These are phyloP conservation scores for Glaucopsyche alexis DNA, from an alignment of 2,888 invertebrate species.

Conservation along the genomic window DNA sequence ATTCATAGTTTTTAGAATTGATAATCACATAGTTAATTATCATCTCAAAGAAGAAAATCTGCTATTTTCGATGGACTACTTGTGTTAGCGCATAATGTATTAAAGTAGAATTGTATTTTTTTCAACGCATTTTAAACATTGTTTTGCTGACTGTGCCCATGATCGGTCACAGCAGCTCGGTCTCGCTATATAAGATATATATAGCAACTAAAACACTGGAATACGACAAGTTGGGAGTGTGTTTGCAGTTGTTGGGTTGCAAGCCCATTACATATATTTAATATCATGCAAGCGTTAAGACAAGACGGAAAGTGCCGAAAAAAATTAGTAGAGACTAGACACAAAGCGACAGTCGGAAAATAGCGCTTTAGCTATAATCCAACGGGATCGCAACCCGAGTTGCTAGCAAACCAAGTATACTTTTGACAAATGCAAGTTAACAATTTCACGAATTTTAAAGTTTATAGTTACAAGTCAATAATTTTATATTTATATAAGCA, in stretches of 20 bases:
- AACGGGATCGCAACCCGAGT: slow-evolving; percentile 59
- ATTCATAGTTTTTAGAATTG: too few species aligned
- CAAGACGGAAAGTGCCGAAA: not conserved
- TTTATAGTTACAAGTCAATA: not conserved
- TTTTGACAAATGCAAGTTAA: not conserved
- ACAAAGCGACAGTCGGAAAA: not conserved
- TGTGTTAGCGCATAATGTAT: too few species aligned
- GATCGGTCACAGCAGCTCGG: too few species aligned
- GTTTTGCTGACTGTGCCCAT: too few species aligned
- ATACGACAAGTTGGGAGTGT: slow-evolving; percentile 44
- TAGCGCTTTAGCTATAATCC: slow-evolving; percentile 21
- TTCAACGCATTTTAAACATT: too few species aligned
- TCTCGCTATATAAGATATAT: not conserved
- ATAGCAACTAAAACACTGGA: not conserved
- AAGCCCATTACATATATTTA: slow-evolving; percentile 45
- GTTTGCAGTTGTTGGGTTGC: slow-evolving; percentile 73
- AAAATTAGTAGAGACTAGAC: not conserved
- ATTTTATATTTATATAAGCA: not conserved
- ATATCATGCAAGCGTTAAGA: slow-evolving; percentile 29
- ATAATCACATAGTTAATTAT: too few species aligned
- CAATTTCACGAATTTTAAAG: not conserved
- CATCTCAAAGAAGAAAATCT: too few species aligned
- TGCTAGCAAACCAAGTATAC: slow-evolving; percentile 52
- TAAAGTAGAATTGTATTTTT: too few species aligned
- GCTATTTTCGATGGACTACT: too few species aligned